Conservation (phyloP, 1,140 invertebrate species). For the Maconellicoccus hirsutus region DNA sequence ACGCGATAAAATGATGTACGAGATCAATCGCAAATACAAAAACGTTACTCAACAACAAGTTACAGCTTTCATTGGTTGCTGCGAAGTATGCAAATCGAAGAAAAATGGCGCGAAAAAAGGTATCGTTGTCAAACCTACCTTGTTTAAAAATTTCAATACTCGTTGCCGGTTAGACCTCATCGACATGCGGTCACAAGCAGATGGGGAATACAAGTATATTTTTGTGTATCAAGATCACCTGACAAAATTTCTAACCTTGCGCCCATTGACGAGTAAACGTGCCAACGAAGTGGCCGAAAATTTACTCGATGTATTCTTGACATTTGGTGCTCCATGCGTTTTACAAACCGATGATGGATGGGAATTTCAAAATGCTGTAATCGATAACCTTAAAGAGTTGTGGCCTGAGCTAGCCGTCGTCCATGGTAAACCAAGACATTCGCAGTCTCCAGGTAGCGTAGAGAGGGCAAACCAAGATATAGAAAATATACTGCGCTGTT, state of each 20-base stretch:
- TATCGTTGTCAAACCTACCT: no score
- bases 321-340: slow-evolving; percentile 31
- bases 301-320: slow-evolving; percentile 17
- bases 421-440: slow-evolving; percentile 32
- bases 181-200: slow-evolving; percentile 36
- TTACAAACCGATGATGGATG: slow-evolving; percentile 35
- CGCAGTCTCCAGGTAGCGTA: background rate
- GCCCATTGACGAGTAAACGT: slow-evolving; percentile 27
- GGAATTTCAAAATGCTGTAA: slow-evolving; percentile 35
- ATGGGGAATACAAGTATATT: slow-evolving; percentile 36
- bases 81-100: slow-evolving; percentile 23
- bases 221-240: slow-evolving; percentile 39
- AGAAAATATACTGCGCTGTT: slow-evolving; percentile 34
- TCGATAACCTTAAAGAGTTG: slow-evolving; percentile 32
- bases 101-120: slow-evolving; percentile 29
- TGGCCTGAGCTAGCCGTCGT: slow-evolving; percentile 36
- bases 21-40: slow-evolving; percentile 30
- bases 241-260: slow-evolving; percentile 37
- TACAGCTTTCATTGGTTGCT: no score
- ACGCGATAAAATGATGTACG: slow-evolving; percentile 29
- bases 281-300: slow-evolving; percentile 11
- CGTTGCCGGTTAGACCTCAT: no score
- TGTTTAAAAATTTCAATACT: slow-evolving; percentile 35
- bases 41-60: slow-evolving; percentile 25
- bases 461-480: slow-evolving; percentile 34